Base-by-base conservation (phyloP, 2,888 invertebrate genomes). In the Eurytoma californica region DNA sequence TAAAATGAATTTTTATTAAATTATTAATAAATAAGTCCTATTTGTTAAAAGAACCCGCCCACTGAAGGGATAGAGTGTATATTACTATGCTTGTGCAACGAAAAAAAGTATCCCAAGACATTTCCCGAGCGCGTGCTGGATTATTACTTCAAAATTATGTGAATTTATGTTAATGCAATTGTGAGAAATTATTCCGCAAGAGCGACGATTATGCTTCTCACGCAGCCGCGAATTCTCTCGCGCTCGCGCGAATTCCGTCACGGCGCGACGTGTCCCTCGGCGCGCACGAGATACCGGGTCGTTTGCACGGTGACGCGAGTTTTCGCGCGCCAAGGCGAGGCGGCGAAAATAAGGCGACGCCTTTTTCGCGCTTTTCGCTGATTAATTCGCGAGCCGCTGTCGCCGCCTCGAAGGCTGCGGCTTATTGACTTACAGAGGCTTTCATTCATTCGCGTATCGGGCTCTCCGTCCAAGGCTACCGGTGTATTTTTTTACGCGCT, bases 141-240 rank as follows among this genome's bases (percentile, higher is more conserved):
- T 76, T 66, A 49, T 73, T 79, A 58, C 76, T 39, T 80, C 60
- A 72, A 80, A 80, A 72, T 70, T 63, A 68, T 65, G 76, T 60
- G 76, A 73, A 77, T 65, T 65, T 69, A 72, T 76, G 76, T 72
- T 75, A 75, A 75, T 72, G 53, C 47, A 61, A 75, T 61, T 67
- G 70, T 61, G 72, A 61, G 67, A 70, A 70, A 60, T 75, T 49
- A 55, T 66, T 69, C 73, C 18, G 53, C 28, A 47, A 73, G 74
- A 78, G n/a, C 51, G 73, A 73, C 68, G 67, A 78, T 78, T 73
- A 69, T 20, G 39, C 39, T 60, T 72, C 72, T 70, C 77, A 66
- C 65, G 57, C 57, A n/a, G 18, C 18, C 0, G 16, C 57, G 13
- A 18, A 49, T 51, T 30, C 16, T 16, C 18, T 49, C 18, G 20